Base-by-base conservation (phyloP, 2,888 invertebrate species). In the Drosophila helvetica region DNA sequence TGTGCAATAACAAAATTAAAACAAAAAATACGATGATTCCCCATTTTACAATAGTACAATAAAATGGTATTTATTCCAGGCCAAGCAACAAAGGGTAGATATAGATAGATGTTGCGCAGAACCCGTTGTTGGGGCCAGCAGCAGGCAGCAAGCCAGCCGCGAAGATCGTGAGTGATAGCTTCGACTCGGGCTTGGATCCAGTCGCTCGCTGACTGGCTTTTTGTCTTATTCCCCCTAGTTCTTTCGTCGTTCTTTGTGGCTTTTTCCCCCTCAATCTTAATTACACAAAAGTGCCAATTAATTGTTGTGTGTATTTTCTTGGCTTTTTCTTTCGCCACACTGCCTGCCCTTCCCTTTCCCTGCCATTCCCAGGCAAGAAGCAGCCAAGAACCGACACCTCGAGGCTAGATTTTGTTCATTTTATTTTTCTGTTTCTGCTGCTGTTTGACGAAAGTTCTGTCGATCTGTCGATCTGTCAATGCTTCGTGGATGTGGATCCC, bases 201-300 rank as follows among this genome's bases (percentile, higher is more conserved):
- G 38, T 30, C 52, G 47, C 51, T 27, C 27, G 43, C 17, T 46
- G 19, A 48, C 19, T 12, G 59, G 8, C 47, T 48, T 33, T 18
- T 43, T n/a, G 19, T 52, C 18, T 46, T 55, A 22, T 53, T 51
- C 50, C 59, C 22, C 18, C 15, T n/a, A 38, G 38, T n/a, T n/a
- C 38, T 38, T 38, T 38, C n/a, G 38, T n/a, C 38, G 38, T n/a
- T 38, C 38, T 54, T 56, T 52, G 52, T 53, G 38, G 5, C 15
- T 12, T 38, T 70, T 80, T 77, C 75, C 74, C 74, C 69, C 77
- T 83, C 73, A 75, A 76, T 78, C 80, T 82, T 85, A 85, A 85
- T 85, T 87, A 79, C 76, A 74, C 76, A 80, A 79, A 87, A 87
- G 77, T 79, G 80, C 74, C 87, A 83, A 85, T 87, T 87, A 85